Evolutionary conservation across 64 coral and sea anemone genomes (phyloP).

Genomic region (Stichodactyla mertensii): DNA sequence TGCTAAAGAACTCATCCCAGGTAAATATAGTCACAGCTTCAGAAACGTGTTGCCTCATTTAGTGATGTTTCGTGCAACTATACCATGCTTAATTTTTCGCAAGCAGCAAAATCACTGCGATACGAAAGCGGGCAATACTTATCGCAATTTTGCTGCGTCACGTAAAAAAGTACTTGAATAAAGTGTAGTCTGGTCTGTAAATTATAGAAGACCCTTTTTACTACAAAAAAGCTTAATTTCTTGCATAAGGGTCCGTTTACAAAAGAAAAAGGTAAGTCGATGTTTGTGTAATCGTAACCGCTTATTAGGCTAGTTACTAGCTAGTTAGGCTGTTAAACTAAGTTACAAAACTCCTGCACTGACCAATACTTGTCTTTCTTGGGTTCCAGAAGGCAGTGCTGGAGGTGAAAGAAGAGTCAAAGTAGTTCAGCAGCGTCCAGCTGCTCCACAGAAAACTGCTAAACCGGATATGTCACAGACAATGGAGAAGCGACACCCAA

Average conservation of each 20-base stretch:
- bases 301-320: background rate
- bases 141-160: too few relatives aligned
- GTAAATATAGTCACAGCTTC: background rate
- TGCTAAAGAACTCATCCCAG: conserved; percentile 29
- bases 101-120: too few relatives aligned
- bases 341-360: background rate
- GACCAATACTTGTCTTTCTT: background rate
- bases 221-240: background rate
- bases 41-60: too few relatives aligned
- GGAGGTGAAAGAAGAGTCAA: conserved; percentile 16
- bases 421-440: conserved; percentile 3
- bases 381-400: background rate
- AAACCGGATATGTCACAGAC: background rate
- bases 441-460: background rate
- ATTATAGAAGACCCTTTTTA: too few relatives aligned
- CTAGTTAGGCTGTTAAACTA: background rate
- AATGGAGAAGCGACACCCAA: conserved; percentile 21
- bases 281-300: too few relatives aligned
- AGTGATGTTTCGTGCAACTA: too few relatives aligned
- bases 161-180: too few relatives aligned
- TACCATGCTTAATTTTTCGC: too few relatives aligned
- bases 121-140: too few relatives aligned
- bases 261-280: too few relatives aligned
- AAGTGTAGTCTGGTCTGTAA: too few relatives aligned
- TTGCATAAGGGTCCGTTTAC: background rate